phyloP scores from a whole-genome alignment of 2,113 vertebrate genomes.

The Brienomyrus brachyistius region DNA sequence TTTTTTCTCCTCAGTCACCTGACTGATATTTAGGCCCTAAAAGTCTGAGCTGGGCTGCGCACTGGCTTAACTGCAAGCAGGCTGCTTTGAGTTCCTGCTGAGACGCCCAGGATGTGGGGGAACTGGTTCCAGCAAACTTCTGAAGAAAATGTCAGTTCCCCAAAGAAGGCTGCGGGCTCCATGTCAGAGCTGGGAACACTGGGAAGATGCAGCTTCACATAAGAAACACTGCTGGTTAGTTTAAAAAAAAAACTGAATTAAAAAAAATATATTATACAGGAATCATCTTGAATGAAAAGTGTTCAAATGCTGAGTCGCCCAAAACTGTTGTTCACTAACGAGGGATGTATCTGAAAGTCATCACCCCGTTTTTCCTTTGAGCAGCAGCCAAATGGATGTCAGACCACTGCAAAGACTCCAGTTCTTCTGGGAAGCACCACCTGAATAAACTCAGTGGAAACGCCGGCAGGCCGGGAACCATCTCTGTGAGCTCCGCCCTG shows the following conservation, averaged over 20 bases:
- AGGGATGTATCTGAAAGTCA: not conserved
- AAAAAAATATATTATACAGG: not conserved
- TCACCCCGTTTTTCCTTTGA: not conserved
- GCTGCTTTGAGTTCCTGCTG: not conserved
- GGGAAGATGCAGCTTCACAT: not conserved
- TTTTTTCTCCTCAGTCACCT: not conserved
- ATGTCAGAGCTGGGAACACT: not conserved
- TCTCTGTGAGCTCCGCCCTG: not conserved
- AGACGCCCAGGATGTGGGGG: not conserved
- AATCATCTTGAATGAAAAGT: not conserved
- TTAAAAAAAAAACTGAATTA: not conserved
- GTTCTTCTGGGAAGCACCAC: not conserved
- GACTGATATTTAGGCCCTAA: not conserved
- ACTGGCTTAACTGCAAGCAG: not conserved
- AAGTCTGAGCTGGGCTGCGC: not conserved
- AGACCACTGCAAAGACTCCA: not conserved
- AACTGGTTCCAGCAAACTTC: not conserved
- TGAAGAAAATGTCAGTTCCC: not conserved
- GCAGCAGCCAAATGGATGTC: not conserved
- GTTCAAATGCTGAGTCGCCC: not conserved
- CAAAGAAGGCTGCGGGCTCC: not conserved
- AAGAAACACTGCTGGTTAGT: not conserved
- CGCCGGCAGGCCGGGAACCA: not conserved
- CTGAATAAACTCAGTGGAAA: not conserved
- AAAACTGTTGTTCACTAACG: not conserved